Conservation (phyloP, 2,113 vertebrate genomes). For the Callaeas wilsoni region DNA sequence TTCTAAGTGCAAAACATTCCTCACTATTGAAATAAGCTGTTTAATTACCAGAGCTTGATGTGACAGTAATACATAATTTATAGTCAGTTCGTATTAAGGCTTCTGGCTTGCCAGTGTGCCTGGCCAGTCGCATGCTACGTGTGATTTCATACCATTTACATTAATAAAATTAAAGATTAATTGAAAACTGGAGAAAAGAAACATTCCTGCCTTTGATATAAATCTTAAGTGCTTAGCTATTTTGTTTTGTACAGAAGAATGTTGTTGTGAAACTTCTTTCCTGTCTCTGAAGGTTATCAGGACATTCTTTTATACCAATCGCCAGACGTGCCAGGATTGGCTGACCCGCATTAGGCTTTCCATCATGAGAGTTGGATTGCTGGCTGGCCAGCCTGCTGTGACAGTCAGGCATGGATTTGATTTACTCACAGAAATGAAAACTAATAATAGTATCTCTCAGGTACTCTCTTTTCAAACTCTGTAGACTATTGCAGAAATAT, state of each 20-base stretch:
- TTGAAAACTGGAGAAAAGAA: background rate
- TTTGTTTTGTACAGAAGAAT: background rate
- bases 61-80: background rate
- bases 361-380: constrained; percentile 92
- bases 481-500: background rate
- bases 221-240: background rate
- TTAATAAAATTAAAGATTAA: background rate
- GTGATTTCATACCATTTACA: background rate
- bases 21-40: background rate
- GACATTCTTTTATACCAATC: constrained; percentile 96
- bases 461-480: constrained; percentile 44
- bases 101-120: background rate
- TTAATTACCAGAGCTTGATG: background rate
- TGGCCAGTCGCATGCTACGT: background rate
- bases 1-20: background rate
- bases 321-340: constrained; percentile 98
- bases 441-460: constrained; percentile 80
- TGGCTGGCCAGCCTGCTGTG: constrained; percentile 96
- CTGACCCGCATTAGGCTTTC: constrained; percentile 93
- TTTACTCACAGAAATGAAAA: constrained; percentile 92
- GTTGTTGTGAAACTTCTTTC: background rate
- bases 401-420: constrained; percentile 96
- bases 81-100: background rate
- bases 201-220: background rate
- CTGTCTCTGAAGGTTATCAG: constrained; percentile 85